Percentiles rank a stretch among this genome's conserved stretches.
Conservation (phyloP, 2,113 vertebrate species). For the Telmatochromis sp. region DNA sequence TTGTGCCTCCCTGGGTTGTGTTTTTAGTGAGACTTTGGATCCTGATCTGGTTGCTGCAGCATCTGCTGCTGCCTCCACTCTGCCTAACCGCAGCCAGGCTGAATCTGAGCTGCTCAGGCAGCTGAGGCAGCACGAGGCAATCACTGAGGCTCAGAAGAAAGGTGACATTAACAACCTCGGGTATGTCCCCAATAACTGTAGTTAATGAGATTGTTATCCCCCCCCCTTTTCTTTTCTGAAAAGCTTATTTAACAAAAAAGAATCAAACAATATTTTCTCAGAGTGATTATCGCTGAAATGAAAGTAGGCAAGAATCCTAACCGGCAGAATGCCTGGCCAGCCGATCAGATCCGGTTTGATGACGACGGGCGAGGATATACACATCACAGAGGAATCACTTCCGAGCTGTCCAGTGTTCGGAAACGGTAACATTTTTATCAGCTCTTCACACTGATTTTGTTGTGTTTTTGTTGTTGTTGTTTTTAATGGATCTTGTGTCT, state of each 20-base stretch:
- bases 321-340: neutral
- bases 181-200: conserved; percentile 53
- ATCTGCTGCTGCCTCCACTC: conserved; percentile 79
- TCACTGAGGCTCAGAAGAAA: conserved; percentile 67
- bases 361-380: conserved; percentile 70
- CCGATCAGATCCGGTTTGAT: conserved; percentile 72
- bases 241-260: neutral
- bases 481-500: neutral
- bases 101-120: conserved; percentile 83
- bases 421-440: conserved; percentile 54
- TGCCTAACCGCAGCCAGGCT: conserved; percentile 69
- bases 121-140: conserved; percentile 75
- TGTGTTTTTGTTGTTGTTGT: neutral
- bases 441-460: neutral
- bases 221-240: neutral
- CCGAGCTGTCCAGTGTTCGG: conserved; percentile 17
- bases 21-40: conserved; percentile 57
- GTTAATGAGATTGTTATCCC: neutral
- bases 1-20: neutral
- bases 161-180: conserved; percentile 59
- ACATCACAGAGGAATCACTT: neutral
- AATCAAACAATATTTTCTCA: conserved; percentile 35
- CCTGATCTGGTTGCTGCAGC: conserved; percentile 79
- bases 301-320: conserved; percentile 64
- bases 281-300: conserved; percentile 82